Evolutionary conservation across 2,113 vertebrate species (phyloP).

Genomic region (rabbit (Oryctolagus cuniculus)): mOryCun1.1 NC_091434.1:184585001-184585500

Average conservation of each 20-base stretch:
- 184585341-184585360: background rate
- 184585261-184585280: background rate
- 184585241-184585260: background rate
- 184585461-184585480: background rate
- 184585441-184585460: background rate
- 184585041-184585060: background rate
- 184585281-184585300: background rate
- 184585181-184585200: background rate
- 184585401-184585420: background rate
- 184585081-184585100: background rate
- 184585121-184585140: background rate
- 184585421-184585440: background rate
- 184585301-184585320: constrained; percentile 6
- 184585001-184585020: too few species aligned
- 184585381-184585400: background rate
- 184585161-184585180: background rate
- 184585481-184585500: background rate
- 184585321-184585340: background rate
- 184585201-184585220: background rate
- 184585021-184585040: too few species aligned
- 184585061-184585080: background rate
- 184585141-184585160: background rate
- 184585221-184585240: background rate
- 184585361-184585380: constrained; percentile 3
- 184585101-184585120: background rate